phyloP scores from a whole-genome alignment of 2,113 vertebrate genomes.

The Prionailurus viverrinus region DNA sequence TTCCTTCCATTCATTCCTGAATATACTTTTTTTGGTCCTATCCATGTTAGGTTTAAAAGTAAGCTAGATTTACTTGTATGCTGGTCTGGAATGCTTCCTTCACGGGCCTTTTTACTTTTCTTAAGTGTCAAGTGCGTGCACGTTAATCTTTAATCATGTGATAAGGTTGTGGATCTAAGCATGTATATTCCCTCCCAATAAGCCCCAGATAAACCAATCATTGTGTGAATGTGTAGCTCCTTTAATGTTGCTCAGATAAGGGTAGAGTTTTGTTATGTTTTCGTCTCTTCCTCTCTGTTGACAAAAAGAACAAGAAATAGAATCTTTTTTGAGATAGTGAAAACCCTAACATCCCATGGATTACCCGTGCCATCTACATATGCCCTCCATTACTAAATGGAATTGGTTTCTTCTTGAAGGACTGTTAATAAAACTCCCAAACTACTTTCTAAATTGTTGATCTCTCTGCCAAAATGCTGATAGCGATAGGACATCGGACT shows the following conservation, averaged over 20 bases:
- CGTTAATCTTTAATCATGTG: background rate
- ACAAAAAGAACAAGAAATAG: slow-evolving; percentile 50
- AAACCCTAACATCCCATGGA: slow-evolving; percentile 27
- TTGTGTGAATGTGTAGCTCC: slow-evolving; percentile 44
- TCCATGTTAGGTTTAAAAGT: background rate
- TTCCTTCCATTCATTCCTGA: background rate
- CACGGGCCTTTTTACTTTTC: background rate
- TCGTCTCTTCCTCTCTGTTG: slow-evolving; percentile 44
- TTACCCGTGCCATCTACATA: slow-evolving; percentile 33
- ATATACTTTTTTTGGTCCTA: background rate
- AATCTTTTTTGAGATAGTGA: slow-evolving; percentile 50
- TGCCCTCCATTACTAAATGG: slow-evolving; percentile 30
- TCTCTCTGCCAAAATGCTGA: slow-evolving; percentile 67
- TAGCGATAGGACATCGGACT: slow-evolving; percentile 45
- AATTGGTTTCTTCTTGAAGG: slow-evolving; percentile 66
- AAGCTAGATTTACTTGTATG: background rate
- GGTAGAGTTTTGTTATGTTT: slow-evolving; percentile 34
- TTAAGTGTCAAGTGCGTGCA: background rate
- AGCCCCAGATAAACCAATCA: background rate
- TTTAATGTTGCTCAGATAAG: background rate
- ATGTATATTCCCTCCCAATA: background rate
- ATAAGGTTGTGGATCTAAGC: background rate
- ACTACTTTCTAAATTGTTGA: slow-evolving; percentile 66
- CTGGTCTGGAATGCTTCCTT: background rate
- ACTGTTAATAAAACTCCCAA: slow-evolving; percentile 74